Evolutionary conservation across 2,113 vertebrate species (phyloP).

Genomic region (Pithys albifrons): DNA sequence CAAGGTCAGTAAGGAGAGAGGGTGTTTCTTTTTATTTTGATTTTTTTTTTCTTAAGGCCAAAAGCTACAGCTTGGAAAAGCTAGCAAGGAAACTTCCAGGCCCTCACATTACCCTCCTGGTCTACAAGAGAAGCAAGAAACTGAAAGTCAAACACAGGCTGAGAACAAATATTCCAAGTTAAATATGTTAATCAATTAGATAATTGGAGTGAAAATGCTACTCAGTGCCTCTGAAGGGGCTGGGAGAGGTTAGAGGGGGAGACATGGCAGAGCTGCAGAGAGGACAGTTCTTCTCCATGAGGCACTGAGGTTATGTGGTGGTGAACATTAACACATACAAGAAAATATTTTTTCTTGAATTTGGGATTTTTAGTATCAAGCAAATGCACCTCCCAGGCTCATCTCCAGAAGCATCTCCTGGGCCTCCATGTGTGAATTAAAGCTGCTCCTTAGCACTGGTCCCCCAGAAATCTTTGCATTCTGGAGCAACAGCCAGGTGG

Average conservation of each 20-base stretch:
- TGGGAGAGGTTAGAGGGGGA: fast-evolving
- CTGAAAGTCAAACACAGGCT: constrained; percentile 40
- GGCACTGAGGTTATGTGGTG: neutral
- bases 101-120: neutral
- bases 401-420: neutral
- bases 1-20: constrained; percentile 18
- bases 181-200: constrained; percentile 4
- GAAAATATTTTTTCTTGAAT: neutral
- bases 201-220: constrained; percentile 7
- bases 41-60: neutral
- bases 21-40: neutral
- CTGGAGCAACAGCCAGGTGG: neutral
- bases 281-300: fast-evolving
- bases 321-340: neutral
- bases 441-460: fast-evolving
- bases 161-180: constrained; percentile 31
- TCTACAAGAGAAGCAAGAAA: constrained; percentile 18
- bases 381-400: neutral
- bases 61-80: neutral
- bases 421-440: fast-evolving
- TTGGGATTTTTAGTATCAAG: neutral
- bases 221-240: neutral
- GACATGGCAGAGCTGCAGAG: neutral
- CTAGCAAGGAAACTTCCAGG: neutral
- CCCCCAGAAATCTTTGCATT: neutral